Base-by-base conservation (phyloP, 2,888 invertebrate genomes). In the Poecilobothrus nobilitatus region DNA sequence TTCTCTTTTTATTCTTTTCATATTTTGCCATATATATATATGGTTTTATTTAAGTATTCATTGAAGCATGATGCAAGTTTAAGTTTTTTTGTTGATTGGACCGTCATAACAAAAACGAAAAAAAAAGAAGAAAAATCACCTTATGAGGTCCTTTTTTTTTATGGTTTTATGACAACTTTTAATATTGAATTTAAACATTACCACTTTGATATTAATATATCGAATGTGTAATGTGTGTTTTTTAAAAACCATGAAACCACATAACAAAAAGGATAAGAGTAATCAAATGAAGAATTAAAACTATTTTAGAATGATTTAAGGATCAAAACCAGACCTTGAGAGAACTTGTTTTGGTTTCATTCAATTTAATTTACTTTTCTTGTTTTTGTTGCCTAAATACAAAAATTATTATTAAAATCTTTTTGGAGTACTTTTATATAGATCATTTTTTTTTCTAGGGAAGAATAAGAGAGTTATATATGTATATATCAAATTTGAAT, bases 131-230 rank as follows among this genome's bases (percentile, higher is more conserved):
- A 53, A 53, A 53, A 53, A 12, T 53, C 53, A 53, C 53, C 53
- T 53, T 53, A 53, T 53, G 53, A 53, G 53, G 53, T 53, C 53
- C 27, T 27, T n/a, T 53, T 53, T 53, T 53, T 53, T 53, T 53
- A 53, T 53, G 53, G 53, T 53, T 53, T 53, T 53, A 53, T 53
- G 53, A 53, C 53, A 53, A 18, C 53, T 18, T 15, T 41, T 53
- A 53, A 53, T 53, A 53, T 27, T 27, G 27, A 27, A 27, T 27
- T 27, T 27, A 27, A 27, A 27, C 27, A 27, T 27, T 27, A 27
- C 27, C 27, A 27, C 27, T 27, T 27, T 27, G 27, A 27, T 27
- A 27, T 27, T 27, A 27, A 27, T 27, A 27, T 27, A 27, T 27
- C 27, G 27, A 27, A 27, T 27, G 27, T 27, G 27, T 27, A 27